Base-by-base conservation (phyloP, 1,140 invertebrate genomes). In the Heliothis subflexa region DNA sequence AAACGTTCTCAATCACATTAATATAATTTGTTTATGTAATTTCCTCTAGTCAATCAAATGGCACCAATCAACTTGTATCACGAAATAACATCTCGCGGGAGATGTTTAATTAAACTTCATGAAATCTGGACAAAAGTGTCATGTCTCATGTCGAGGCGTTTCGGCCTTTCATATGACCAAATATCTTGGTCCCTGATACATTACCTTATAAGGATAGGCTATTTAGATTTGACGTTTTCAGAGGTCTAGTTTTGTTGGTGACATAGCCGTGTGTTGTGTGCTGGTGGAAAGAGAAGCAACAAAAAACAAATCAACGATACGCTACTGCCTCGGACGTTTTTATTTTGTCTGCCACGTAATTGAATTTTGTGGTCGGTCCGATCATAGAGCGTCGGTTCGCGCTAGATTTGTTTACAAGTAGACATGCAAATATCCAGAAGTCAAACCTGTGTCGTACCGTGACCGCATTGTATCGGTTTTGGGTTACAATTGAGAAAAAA, bases 291-390 rank as follows among this genome's bases (percentile, higher is more conserved):
- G 83, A 76, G 79, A 79, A 78, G 84, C 78, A 84, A 81, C 84
- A 86, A 84, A 85, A 85, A 88, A 85, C 82, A 89, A 92, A 93
- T 93, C 86, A 86, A 89, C 87, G 88, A 88, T 88, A 90, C 88
- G 82, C 79, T 86, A 80, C 83, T 82, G 82, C 80, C 84, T 84
- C 88, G 55, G 81, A 83, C 83, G 86, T 89, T 93, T 93, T 93
- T 93, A 91, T 93, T 93, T 92, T 92, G 88, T 93, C 88, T 92
- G 88, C 85, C 84, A 87, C 87, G 89, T 90, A 91, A 92, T 93
- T 93, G 91, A 93, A 92, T 93, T 93, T 91, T 91, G 91, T 89
- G 91, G 91, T 89, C 81, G 75, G 85, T 83, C 84, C 90, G 84
- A 87, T 91, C 89, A 86, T 88, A 85, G 71, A 79, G 79, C 80